Evolutionary conservation across 2,113 vertebrate genomes (phyloP).

Genomic region (Ptilorrhoa leucosticta): DNA sequence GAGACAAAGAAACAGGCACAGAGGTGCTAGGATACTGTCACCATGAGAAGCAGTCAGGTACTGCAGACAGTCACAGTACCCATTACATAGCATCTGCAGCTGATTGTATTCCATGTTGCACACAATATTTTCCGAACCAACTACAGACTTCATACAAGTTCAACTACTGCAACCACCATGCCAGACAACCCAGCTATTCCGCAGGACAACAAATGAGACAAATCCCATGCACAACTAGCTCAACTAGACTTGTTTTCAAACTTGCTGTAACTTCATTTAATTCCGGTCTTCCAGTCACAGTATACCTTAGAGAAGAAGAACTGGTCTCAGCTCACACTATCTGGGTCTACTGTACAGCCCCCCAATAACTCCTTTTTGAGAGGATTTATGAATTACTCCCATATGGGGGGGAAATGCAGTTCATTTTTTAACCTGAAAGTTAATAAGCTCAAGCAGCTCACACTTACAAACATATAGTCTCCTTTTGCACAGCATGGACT

Average conservation of each 20-base stretch:
- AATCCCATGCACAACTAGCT: background rate
- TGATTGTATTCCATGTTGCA: background rate
- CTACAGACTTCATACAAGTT: background rate
- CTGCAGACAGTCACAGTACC: background rate
- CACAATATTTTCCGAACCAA: background rate
- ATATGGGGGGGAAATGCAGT: accelerated
- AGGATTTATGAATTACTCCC: background rate
- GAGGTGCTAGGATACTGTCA: background rate
- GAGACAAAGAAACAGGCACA: background rate
- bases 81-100: background rate
- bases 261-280: background rate
- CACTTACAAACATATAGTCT: background rate
- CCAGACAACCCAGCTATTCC: background rate
- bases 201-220: background rate
- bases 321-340: background rate
- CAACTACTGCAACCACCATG: background rate
- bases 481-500: background rate
- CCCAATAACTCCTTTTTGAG: background rate
- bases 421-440: background rate
- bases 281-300: background rate
- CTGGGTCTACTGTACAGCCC: background rate
- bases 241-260: background rate
- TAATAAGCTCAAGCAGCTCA: background rate
- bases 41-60: background rate
- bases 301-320: background rate